Base-by-base conservation (phyloP, 2,113 vertebrate genomes). In the Seriola rivoliana region DNA sequence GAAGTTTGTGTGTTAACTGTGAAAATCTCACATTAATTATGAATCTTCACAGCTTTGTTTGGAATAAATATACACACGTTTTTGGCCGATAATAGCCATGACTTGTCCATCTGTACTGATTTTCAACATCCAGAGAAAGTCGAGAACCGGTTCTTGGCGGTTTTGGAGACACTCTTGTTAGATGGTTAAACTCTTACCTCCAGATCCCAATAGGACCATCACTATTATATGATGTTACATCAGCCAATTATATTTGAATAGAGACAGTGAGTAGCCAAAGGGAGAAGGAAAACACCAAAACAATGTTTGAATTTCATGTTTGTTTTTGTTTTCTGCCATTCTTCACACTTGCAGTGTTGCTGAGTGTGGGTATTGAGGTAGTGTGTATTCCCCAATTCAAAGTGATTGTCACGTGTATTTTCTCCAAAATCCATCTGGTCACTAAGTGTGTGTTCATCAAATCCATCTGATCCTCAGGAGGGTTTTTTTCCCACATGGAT, bases 21-120 rank as follows among this genome's bases (percentile, higher is more conserved):
- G 91, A 93, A 93, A 89, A 82, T 93, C 93, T 92, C 93, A 93
- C 91, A 87, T 91, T 87, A 85, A 92, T 92, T 89, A 91, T 80
- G 85, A 92, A 91, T 91, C 88, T 90, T 92, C 91, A 89, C 90
- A 93, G 90, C 90, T 92, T 93, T 92, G 91, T 88, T 91, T 91
- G 85, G 86, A 78, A 82, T 75, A 90, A 90, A 91, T 77, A 88
- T 76, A 85, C 77, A 80, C 89, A 80, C 75, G 64, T 91, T 90
- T 87, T 86, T 89, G 89, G 91, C 91, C 13, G 70, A 79, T 85
- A 79, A 89, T 52, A 84, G 78, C 84, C 75, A 65, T 48, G 76
- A 81, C 76, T 86, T 88, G 88, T 90, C 92, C 92, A 92, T 93
- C 93, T 91, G 89, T 82, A 91, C 76, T 32, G 76, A 80, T 90